Evolutionary conservation across 2,888 invertebrate genomes (phyloP), one percentile per base, ranked within the genome.

Genomic region (Trileptium ribeirensis): DNA sequence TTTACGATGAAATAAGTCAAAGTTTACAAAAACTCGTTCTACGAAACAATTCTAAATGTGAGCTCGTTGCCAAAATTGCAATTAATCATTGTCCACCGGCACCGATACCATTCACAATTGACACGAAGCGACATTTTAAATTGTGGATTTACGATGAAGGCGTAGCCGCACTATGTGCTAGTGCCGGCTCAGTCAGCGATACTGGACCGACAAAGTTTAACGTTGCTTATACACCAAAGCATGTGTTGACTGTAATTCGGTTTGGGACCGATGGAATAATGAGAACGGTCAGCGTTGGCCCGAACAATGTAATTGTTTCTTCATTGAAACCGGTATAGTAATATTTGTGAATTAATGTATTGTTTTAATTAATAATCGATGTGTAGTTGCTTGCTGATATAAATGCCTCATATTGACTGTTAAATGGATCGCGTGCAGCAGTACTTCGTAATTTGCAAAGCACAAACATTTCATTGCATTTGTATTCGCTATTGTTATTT

Each of bases 81-180:
- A 79, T 2, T 8, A n/a, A n/a, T n/a, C n/a, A n/a, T n/a, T n/a
- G n/a, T n/a, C 8, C 77, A 24, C 19, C 81, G 36, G 34, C 38
- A 31, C 70, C 70, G 24, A 74, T 81, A 15, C 78, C 82, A 3
- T 81, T 67, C 37, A 1, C 1, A 29, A 24, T 82, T 39, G 81
- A 81, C 31, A 24, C 33, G 8, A 15, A 19, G 31, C 24, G 34
- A 0, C n/a, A 51, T 29, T 31, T 33, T 1, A 15, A n/a, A n/a
- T 40, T 82, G 36, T 81, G 77, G 74, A 33, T 81, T 24, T 82
- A 40, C 78, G 82, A 82, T 67, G 78, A 75, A 0, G 40, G 75
- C 31, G 3, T n/a, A 15, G 1, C 31, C 29, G 29, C 19, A 1
- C 24, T 82, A 29, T 81, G 81, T 70, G 8, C 8, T 8, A 19